These are phyloP conservation scores for Nycticorax nycticorax DNA, from an alignment of 2,113 vertebrate species.

Conservation along the genomic window DNA sequence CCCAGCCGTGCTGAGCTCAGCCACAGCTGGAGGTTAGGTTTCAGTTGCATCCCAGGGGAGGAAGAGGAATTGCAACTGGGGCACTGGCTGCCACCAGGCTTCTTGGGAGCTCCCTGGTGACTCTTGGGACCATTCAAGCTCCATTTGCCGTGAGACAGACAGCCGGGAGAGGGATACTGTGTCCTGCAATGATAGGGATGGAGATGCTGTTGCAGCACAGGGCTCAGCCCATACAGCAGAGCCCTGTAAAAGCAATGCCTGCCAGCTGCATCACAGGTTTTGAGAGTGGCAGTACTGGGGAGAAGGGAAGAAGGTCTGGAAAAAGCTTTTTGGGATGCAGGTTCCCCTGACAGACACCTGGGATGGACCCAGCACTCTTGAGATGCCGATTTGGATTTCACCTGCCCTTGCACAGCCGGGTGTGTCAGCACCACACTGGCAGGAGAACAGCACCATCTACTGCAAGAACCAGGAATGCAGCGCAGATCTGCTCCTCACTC, in stretches of 20 bases:
- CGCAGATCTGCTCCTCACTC: fast-evolving
- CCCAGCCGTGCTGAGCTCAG: not conserved
- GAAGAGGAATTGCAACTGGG: not conserved
- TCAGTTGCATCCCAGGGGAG: not conserved
- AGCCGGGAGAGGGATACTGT: not conserved
- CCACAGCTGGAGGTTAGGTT: not conserved
- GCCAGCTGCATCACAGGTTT: not conserved
- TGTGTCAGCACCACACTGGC: not conserved
- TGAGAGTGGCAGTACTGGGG: not conserved
- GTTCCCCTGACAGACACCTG: not conserved
- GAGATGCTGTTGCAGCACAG: not conserved
- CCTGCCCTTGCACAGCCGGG: fast-evolving
- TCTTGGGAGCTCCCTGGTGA: not conserved
- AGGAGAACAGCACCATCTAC: slow-evolving; percentile 43
- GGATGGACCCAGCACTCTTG: not conserved
- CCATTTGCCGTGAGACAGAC: not conserved
- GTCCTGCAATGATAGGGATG: not conserved
- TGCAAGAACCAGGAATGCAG: not conserved
- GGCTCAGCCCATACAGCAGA: not conserved
- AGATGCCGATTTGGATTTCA: not conserved
- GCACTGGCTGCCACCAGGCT: not conserved
- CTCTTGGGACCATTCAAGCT: not conserved
- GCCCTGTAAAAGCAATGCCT: not conserved
- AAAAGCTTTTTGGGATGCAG: not conserved
- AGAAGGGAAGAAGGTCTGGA: not conserved